Conservation (phyloP, 2,888 invertebrate genomes). For the Dorcus parallelipipedus region DNA sequence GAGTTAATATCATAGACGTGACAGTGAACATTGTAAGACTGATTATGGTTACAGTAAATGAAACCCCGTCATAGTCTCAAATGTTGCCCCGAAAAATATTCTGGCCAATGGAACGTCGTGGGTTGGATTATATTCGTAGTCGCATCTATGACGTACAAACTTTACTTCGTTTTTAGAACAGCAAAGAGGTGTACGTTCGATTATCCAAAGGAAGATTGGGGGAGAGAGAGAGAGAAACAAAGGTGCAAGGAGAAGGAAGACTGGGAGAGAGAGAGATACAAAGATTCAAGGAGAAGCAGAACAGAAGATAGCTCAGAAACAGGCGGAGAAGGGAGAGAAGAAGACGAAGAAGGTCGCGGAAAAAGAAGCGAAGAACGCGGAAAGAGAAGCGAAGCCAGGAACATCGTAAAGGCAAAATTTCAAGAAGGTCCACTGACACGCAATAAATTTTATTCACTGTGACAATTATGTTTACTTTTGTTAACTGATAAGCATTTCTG, state of each 20-base stretch:
- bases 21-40: slow-evolving; percentile 64
- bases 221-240: not conserved
- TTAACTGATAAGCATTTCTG: too few species aligned
- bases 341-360: not conserved
- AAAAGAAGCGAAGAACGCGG: not conserved
- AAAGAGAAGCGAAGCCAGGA: not conserved
- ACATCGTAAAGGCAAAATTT: not conserved
- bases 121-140: slow-evolving; percentile 77
- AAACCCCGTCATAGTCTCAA: slow-evolving; percentile 53
- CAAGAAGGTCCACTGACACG: too few species aligned
- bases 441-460: too few species aligned
- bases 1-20: slow-evolving; percentile 64
- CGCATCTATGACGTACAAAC: slow-evolving; percentile 62
- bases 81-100: slow-evolving; percentile 53
- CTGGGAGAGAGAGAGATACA: not conserved
- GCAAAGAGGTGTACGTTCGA: slow-evolving; percentile 52
- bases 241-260: not conserved
- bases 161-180: slow-evolving; percentile 68
- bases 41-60: slow-evolving; percentile 30
- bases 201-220: slow-evolving; percentile 8
- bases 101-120: slow-evolving; percentile 71
- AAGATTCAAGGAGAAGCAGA: slow-evolving; percentile 3
- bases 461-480: too few species aligned
- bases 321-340: not conserved
- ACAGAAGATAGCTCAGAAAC: slow-evolving; percentile 4